Percentiles rank a stretch among this genome's conserved stretches.
Conservation (phyloP, 2,888 invertebrate genomes). For the Neoscelio sp. region DNA sequence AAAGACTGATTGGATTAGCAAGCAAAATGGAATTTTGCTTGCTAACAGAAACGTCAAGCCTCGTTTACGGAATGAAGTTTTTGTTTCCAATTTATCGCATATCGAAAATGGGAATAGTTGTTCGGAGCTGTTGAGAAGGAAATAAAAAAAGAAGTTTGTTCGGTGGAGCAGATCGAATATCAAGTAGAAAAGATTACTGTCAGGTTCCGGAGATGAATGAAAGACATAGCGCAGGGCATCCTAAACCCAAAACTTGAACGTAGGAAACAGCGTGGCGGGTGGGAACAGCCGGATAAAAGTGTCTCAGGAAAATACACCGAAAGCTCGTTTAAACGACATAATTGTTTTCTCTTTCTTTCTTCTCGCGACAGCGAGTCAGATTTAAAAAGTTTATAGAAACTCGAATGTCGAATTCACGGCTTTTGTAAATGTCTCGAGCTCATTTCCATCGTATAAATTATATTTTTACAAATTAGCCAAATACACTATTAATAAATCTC, state of each 20-base stretch:
- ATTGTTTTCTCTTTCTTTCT: slow-evolving; percentile 36
- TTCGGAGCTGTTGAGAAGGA: background rate
- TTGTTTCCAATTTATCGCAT: slow-evolving; percentile 43
- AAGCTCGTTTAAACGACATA: slow-evolving; percentile 52
- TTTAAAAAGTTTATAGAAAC: background rate
- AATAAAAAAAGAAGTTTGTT: slow-evolving; percentile 28
- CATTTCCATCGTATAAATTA: slow-evolving; percentile 38
- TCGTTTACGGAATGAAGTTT: slow-evolving; percentile 20
- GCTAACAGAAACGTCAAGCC: slow-evolving; percentile 18
- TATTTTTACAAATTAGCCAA: too few species aligned
- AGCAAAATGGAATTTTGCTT: background rate
- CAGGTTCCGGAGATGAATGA: slow-evolving; percentile 44
- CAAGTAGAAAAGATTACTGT: slow-evolving; percentile 56
- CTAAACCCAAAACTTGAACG: background rate
- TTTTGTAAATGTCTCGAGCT: slow-evolving; percentile 20
- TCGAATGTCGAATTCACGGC: slow-evolving; percentile 14
- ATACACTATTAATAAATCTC: too few species aligned
- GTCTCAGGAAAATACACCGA: slow-evolving; percentile 45
- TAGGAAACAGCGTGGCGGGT: slow-evolving; percentile 32
- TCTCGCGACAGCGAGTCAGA: background rate
- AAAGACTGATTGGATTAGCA: background rate
- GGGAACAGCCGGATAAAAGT: slow-evolving; percentile 50
- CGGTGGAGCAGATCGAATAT: slow-evolving; percentile 46
- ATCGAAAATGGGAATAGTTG: slow-evolving; percentile 37
- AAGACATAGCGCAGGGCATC: slow-evolving; percentile 2